Conservation (phyloP, 1,140 invertebrate genomes). For the Sipha flava region DNA sequence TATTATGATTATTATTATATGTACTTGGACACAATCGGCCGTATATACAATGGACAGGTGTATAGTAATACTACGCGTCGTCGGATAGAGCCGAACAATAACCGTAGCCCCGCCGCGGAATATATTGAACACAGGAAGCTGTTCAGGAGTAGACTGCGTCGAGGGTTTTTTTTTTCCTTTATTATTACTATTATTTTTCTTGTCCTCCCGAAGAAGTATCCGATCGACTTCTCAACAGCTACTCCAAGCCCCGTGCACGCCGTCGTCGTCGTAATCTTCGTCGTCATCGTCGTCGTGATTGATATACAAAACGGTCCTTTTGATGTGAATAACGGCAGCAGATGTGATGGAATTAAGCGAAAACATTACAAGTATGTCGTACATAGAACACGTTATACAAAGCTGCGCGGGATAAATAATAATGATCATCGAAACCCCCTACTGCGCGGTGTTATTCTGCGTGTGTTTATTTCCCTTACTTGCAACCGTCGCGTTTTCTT, state of each 20-base stretch:
- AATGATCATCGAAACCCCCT: background rate
- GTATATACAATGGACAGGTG: conserved; percentile 11
- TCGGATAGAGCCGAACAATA: conserved; percentile 3
- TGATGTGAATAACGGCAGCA: background rate
- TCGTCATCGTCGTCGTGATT: background rate
- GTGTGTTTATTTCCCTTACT: background rate
- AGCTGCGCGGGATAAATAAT: background rate
- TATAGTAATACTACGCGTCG: background rate
- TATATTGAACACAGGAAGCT: conserved; percentile 1
- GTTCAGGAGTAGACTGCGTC: background rate
- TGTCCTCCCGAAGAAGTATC: background rate
- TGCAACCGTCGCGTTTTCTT: background rate
- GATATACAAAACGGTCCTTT: background rate
- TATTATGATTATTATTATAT: too few relatives aligned
- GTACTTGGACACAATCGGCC: background rate
- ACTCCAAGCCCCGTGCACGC: background rate
- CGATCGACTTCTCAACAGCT: conserved; percentile 10
- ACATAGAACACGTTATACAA: background rate
- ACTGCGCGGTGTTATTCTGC: background rate
- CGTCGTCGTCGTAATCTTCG: background rate
- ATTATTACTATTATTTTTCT: background rate
- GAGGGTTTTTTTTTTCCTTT: background rate
- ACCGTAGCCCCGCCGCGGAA: background rate
- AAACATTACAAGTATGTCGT: background rate
- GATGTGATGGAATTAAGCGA: background rate